phyloP scores from a whole-genome alignment of 2,888 invertebrate species.

The Luffia ferchaultella region DNA sequence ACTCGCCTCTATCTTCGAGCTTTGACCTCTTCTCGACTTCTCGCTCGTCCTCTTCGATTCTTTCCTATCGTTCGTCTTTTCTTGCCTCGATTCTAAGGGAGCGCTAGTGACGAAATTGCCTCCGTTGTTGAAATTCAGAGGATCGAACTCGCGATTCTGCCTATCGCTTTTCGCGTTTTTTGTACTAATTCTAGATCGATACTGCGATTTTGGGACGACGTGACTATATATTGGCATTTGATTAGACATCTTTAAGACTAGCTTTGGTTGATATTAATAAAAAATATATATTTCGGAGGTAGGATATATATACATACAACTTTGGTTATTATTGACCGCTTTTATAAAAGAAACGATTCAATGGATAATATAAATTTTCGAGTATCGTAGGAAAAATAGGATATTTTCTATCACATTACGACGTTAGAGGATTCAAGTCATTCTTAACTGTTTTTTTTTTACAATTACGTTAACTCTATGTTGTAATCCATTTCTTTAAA shows the following conservation, averaged over 20 bases:
- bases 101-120: constrained; percentile 40
- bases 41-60: background rate
- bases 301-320: background rate
- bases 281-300: background rate
- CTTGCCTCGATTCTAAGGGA: constrained; percentile 31
- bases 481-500: too few species aligned
- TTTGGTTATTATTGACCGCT: too few species aligned
- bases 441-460: too few species aligned
- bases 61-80: constrained; percentile 20
- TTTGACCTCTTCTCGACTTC: background rate
- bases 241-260: constrained; percentile 52
- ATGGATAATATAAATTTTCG: too few species aligned
- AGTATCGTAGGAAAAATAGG: too few species aligned
- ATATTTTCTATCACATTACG: too few species aligned
- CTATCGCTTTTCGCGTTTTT: constrained; percentile 25
- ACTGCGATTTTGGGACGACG: constrained; percentile 53
- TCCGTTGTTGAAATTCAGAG: constrained; percentile 70
- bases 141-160: constrained; percentile 61
- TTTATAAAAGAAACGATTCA: too few species aligned
- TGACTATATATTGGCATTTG: constrained; percentile 61
- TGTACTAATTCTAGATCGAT: constrained; percentile 24
- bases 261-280: constrained; percentile 36
- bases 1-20: constrained; percentile 19
- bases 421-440: too few species aligned
- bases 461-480: too few species aligned